Percentiles rank a stretch among this genome's conserved stretches.
Evolutionary conservation across 2,113 vertebrate genomes (phyloP).

Genomic region (Alethe castanea): DNA sequence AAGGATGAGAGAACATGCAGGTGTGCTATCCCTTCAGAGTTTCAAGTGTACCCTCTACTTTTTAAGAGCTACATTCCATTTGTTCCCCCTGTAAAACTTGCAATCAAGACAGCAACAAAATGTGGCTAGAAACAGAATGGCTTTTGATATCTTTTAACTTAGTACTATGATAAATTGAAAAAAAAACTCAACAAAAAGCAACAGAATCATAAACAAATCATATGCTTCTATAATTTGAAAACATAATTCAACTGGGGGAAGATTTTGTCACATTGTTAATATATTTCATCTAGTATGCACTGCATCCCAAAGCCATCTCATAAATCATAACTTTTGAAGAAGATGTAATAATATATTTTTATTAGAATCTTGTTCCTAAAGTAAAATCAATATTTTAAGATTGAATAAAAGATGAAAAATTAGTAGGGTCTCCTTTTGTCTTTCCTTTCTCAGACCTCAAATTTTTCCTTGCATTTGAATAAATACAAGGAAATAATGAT

Average conservation of each 20-base stretch:
- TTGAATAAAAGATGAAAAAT: background rate
- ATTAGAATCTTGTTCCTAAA: background rate
- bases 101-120: background rate
- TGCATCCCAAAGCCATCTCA: background rate
- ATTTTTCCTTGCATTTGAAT: background rate
- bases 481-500: background rate
- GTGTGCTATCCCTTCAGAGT: background rate
- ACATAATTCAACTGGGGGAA: background rate
- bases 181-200: background rate
- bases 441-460: background rate
- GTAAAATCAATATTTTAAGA: background rate
- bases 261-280: background rate
- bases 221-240: background rate
- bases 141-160: background rate
- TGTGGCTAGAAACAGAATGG: accelerated
- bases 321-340: background rate
- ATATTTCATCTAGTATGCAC: background rate
- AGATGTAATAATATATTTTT: background rate
- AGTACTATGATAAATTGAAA: background rate
- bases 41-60: background rate
- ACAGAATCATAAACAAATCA: background rate
- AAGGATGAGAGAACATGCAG: background rate
- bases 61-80: background rate
- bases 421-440: background rate
- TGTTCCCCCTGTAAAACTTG: background rate